Conservation (phyloP, 2,888 invertebrate genomes). For the Pristionchus japonicus region DNA sequence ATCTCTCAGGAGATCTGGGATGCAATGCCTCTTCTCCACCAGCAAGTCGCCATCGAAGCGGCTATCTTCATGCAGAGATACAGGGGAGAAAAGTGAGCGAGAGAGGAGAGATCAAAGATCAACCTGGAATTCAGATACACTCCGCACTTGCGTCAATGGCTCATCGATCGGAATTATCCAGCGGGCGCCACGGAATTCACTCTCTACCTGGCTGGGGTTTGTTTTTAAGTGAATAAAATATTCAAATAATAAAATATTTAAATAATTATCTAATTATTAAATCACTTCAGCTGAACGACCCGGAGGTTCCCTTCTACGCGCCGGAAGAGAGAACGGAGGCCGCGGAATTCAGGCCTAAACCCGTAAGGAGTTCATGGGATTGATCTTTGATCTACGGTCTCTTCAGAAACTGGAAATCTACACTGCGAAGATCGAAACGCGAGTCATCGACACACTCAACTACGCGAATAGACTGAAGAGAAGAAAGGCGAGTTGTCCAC, state of each 20-base stretch:
- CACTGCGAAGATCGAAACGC: background rate
- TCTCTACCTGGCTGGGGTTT: background rate
- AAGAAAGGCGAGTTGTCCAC: background rate
- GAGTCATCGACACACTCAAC: background rate
- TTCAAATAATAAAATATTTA: no score
- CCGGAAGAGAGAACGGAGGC: background rate
- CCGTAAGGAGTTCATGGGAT: background rate
- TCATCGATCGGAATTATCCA: background rate
- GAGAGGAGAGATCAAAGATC: background rate
- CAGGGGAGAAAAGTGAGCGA: background rate
- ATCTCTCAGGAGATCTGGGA: background rate
- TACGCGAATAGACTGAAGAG: slow-evolving; percentile 14
- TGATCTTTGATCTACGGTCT: slow-evolving; percentile 14
- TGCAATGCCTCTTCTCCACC: background rate
- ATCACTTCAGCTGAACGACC: background rate
- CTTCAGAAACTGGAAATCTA: background rate
- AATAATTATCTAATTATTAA: background rate
- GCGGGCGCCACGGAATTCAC: background rate
- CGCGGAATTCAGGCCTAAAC: background rate
- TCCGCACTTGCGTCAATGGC: background rate
- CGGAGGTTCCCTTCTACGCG: background rate
- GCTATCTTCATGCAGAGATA: background rate
- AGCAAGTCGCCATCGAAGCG: background rate
- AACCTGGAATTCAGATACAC: background rate
- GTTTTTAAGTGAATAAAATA: no score